These are phyloP conservation scores for Bradypodion ventrale DNA, from an alignment of 2,797 vertebrate species.

Conservation along the genomic window DNA sequence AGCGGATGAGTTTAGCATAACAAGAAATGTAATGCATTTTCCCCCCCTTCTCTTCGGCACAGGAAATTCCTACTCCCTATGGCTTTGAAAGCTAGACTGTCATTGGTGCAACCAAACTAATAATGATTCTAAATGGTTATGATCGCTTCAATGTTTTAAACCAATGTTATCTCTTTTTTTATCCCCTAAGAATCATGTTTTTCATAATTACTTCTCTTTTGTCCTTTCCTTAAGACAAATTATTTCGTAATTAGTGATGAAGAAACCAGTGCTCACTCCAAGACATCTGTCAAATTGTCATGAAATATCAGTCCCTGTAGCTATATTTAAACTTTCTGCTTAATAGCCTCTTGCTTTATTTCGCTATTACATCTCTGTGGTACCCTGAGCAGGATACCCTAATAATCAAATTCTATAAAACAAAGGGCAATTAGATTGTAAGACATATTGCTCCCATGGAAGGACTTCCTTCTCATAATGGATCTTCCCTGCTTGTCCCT, in stretches of 20 bases:
- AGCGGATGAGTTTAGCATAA: conserved; percentile 80
- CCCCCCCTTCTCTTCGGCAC: conserved; percentile 56
- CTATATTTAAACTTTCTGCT: conserved; percentile 85
- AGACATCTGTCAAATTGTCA: conserved; percentile 87
- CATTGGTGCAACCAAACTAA: conserved; percentile 81
- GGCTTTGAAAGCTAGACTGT: conserved; percentile 76
- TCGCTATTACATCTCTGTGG: conserved; percentile 76
- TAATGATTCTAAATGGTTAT: conserved; percentile 85
- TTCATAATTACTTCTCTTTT: conserved; percentile 87
- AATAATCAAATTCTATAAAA: conserved; percentile 81
- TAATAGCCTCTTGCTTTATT: conserved; percentile 90
- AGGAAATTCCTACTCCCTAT: conserved; percentile 72
- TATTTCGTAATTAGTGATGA: conserved; percentile 86
- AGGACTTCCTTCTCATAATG: conserved; percentile 66
- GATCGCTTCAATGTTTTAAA: conserved; percentile 81
- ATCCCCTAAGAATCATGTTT: conserved; percentile 85
- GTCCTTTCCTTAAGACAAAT: conserved; percentile 83
- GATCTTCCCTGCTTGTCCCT: conserved; percentile 41
- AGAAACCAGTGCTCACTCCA: conserved; percentile 80
- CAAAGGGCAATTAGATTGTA: conserved; percentile 77
- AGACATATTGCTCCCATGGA: conserved; percentile 77
- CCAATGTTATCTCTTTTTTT: conserved; percentile 84
- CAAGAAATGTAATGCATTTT: conserved; percentile 74
- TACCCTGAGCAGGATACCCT: conserved; percentile 78
- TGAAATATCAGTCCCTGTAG: conserved; percentile 83